Conservation (phyloP, 53 echinoderm and acorn worm genomes). For the Temnopleurus reevesii region DNA sequence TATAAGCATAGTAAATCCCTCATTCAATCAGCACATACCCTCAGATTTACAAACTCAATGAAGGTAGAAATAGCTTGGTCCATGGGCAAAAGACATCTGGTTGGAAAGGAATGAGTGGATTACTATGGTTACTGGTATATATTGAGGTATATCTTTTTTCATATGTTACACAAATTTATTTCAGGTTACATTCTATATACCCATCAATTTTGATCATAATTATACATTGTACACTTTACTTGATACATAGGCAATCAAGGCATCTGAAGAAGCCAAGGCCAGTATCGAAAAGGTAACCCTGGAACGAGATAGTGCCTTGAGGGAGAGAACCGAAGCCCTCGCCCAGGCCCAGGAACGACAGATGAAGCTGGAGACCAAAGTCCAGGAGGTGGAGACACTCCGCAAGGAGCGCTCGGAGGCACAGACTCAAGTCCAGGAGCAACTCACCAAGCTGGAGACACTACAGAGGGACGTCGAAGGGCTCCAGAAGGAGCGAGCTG, state of each 20-base stretch:
- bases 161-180: too few relatives aligned
- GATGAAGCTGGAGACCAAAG: slow-evolving; percentile 77
- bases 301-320: slow-evolving; percentile 84
- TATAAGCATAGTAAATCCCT: background rate
- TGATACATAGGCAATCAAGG: slow-evolving; percentile 60
- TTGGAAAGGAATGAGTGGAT: too few relatives aligned
- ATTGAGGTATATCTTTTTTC: too few relatives aligned
- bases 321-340: slow-evolving; percentile 81
- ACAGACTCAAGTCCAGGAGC: slow-evolving; percentile 83
- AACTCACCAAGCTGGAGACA: slow-evolving; percentile 81
- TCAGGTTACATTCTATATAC: too few relatives aligned
- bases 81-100: too few relatives aligned
- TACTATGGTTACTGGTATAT: too few relatives aligned
- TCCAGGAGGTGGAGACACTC: slow-evolving; percentile 63
- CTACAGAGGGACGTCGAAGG: slow-evolving; percentile 76
- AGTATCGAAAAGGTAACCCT: slow-evolving; percentile 65
- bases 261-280: slow-evolving; percentile 68
- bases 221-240: background rate
- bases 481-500: slow-evolving; percentile 76
- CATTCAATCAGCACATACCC: background rate
- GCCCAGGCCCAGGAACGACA: slow-evolving; percentile 79
- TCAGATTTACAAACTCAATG: background rate
- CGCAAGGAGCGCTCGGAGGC: slow-evolving; percentile 61
- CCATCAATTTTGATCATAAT: background rate
- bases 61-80: background rate